Base-by-base conservation (phyloP, 2,888 invertebrate genomes). In the Sclerodermus sp. region DNA sequence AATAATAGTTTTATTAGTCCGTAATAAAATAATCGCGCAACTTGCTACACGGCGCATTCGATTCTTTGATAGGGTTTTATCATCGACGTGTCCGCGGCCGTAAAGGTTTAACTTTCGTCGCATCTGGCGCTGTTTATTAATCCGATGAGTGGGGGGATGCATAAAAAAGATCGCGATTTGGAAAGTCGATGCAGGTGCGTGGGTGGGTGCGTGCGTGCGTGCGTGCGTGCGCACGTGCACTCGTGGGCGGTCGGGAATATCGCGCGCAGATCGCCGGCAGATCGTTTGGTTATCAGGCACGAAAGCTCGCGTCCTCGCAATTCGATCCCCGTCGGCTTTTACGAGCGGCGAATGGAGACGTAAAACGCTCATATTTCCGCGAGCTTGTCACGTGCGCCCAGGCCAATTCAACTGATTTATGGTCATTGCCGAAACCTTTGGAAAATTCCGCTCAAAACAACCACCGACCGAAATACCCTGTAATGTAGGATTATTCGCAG, bases 401-500 rank as follows among this genome's bases (percentile, higher is more conserved):
- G 23, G n/a, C 34, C 34, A 51, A 55, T 54, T 43, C 55, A 45
- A 42, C 46, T 64, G 62, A 63, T 63, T 63, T 64, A 64, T 64
- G 48, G 48, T 23, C 23, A 23, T 23, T 23, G 23, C 23, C 23
- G 23, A 23, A 23, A 23, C 23, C 3, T 23, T 23, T 23, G 23
- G 23, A 23, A 23, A 23, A 23, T 23, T 8, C 8, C 23, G 23
- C 8, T 23, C 8, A 8, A 5, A 23, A 8, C 23, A 23, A 8
- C 23, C 23, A 23, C 23, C 8, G 23, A 23, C 23, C 23, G 23
- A 23, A 23, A 8, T 3, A 8, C 23, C 23, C 23, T 23, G 3
- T 23, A 3, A 23, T 23, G 23, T 5, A 3, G 23, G 3, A 23
- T 5, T 23, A 23, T 23, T 23, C 8, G 4, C 23, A n/a, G n/a